These are phyloP conservation scores for Desmodus rotundus DNA, from an alignment of 2,113 vertebrate species.

Conservation along the genomic window DNA sequence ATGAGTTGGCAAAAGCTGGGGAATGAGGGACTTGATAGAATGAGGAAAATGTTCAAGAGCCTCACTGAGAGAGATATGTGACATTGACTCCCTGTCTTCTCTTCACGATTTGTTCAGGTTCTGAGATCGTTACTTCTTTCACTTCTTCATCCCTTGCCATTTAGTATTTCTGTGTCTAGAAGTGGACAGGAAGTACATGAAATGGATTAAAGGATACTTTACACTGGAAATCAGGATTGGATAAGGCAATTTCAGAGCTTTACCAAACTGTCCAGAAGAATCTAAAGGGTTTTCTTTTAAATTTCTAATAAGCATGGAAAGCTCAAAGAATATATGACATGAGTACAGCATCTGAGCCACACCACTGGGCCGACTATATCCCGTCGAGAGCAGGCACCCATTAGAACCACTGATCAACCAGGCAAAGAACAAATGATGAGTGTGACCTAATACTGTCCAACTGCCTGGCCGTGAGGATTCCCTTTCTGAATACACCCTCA, in stretches of 20 bases:
- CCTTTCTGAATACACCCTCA: background rate
- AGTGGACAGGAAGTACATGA: background rate
- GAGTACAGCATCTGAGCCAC: background rate
- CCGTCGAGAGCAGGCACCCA: background rate
- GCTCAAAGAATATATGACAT: background rate
- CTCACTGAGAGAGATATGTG: background rate
- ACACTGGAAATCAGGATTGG: background rate
- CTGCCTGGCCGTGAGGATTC: accelerated
- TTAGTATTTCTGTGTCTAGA: background rate
- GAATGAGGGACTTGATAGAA: background rate
- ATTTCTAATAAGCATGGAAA: background rate
- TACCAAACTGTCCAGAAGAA: background rate
- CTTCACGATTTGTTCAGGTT: background rate
- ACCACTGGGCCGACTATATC: background rate
- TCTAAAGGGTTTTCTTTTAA: background rate
- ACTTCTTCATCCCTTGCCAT: background rate
- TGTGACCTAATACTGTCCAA: background rate
- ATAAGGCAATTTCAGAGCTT: background rate
- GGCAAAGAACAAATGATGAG: background rate
- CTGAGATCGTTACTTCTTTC: background rate
- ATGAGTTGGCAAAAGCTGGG: background rate
- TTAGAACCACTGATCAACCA: background rate
- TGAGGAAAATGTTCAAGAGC: background rate
- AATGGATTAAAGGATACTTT: background rate
- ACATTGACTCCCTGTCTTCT: background rate